A percentile compares a stretch with the other conserved stretches of the same genome.
Conservation (phyloP, 2,797 vertebrate species). For the Mormyrops boulengeri region DNA sequence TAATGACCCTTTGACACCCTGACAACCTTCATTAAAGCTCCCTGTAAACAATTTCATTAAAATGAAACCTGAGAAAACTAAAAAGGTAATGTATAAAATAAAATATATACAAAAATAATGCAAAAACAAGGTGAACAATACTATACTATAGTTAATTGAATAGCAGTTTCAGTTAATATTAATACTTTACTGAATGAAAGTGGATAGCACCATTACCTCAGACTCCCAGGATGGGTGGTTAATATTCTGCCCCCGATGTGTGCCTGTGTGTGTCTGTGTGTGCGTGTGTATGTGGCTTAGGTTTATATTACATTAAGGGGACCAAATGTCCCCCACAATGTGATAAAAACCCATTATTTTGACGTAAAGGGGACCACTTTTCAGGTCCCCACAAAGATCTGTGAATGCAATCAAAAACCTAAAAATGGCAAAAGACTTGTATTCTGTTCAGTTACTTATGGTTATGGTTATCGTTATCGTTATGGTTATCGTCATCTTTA, state of each 20-base stretch:
- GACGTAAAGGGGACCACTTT: too few relatives aligned
- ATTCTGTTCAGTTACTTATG: too few relatives aligned
- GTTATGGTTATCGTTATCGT: too few relatives aligned
- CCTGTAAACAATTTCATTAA: neutral
- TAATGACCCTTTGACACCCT: neutral
- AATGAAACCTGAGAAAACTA: neutral
- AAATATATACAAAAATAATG: neutral
- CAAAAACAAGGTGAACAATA: neutral
- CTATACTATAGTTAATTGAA: neutral
- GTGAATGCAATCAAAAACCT: too few relatives aligned
- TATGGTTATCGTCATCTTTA: too few relatives aligned
- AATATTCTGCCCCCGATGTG: neutral
- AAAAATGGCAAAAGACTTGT: too few relatives aligned
- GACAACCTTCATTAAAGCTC: neutral
- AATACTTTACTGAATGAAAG: neutral
- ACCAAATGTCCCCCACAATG: neutral
- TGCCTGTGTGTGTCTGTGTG: neutral
- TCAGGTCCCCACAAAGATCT: too few relatives aligned
- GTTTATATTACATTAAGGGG: too few relatives aligned
- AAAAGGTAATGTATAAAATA: neutral
- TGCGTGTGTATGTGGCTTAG: neutral
- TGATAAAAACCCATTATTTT: too few relatives aligned
- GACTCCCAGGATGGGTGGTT: neutral
- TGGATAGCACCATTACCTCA: neutral
- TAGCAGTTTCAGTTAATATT: neutral